Evolutionary conservation across 2,113 vertebrate species (phyloP).

Genomic region (Deroptyus accipitrinus): DNA sequence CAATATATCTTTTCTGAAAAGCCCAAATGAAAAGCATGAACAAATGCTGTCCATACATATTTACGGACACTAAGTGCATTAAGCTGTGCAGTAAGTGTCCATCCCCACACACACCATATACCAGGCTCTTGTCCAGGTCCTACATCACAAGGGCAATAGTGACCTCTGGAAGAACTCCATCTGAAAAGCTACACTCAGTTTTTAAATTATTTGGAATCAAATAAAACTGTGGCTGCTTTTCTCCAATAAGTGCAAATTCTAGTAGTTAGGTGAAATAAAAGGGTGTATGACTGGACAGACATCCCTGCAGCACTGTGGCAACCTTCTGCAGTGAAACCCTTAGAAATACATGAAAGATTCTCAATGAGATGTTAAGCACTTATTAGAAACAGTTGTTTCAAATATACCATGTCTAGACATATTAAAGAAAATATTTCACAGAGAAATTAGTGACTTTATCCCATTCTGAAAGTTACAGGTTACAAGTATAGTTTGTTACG

Average conservation of each 20-base stretch:
- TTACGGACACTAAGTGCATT: not conserved
- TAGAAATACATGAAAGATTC: not conserved
- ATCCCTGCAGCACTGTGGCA: not conserved
- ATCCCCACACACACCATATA: rapidly evolving
- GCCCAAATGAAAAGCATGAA: not conserved
- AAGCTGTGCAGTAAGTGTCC: not conserved
- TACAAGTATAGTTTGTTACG: not conserved
- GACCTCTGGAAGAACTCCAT: not conserved
- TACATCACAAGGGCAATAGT: not conserved
- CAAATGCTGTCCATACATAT: rapidly evolving
- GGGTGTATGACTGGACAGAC: not conserved
- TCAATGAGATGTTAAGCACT: not conserved
- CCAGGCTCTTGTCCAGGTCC: not conserved
- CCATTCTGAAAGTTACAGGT: not conserved
- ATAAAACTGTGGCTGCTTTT: not conserved
- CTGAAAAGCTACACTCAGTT: not conserved
- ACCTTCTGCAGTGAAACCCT: not conserved
- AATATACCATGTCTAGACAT: not conserved
- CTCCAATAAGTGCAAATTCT: not conserved
- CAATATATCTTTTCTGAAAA: not conserved
- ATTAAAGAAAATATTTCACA: not conserved
- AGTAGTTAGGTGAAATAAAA: not conserved
- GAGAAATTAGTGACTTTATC: not conserved
- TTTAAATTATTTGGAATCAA: not conserved
- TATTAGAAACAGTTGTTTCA: not conserved